Evolutionary conservation across 2,797 vertebrate genomes (phyloP), one percentile per base, ranked within the genome.

Genomic region (Argyrosomus regius): DNA sequence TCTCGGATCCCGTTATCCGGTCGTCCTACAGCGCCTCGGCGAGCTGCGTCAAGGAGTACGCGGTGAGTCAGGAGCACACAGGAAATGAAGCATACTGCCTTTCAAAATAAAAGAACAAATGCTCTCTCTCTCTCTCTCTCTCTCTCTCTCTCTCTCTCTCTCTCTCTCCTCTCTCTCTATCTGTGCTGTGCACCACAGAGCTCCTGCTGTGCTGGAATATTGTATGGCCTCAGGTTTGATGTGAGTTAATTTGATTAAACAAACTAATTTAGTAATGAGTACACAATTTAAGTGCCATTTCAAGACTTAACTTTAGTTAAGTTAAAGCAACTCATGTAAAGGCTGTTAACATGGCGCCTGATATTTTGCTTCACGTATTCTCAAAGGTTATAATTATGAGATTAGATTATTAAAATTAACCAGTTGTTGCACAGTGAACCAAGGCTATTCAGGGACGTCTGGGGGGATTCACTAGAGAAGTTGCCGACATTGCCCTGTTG

Each of bases 1-100:
- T 60, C 86, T 88, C 80, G 80, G 82, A 78, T 87, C 82, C 89
- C 81, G 89, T 91, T 92, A 90, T 93, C 90, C 89, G 87, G 82
- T 90, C 85, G 87, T 90, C 87, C 88, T 77, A 74, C 87, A 84
- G 91, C 87, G 88, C 70, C 81, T 89, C 81, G 14, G 67, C 10
- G 72, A 87, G 85, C 48, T 82, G 80, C 58, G 82, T 92, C 84
- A 93, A 91, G 0, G 1, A 0, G 20, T 57, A 17, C 22, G 24
- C 17, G 8, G 31, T 48, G 64, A 66, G 66, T 1, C 14, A 1
- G 39, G 17, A 5, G 11, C 0, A 6, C 2, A 56, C 72, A 1
- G 90, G 87, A 91, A 88, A 9, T 52, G 1, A 52, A 2, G 5
- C 5, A 2, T 0, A 0, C 0, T 0, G 20, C 0, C 56, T 76